Conservation (phyloP, 2,888 invertebrate species). For the Clunio marinus region DNA sequence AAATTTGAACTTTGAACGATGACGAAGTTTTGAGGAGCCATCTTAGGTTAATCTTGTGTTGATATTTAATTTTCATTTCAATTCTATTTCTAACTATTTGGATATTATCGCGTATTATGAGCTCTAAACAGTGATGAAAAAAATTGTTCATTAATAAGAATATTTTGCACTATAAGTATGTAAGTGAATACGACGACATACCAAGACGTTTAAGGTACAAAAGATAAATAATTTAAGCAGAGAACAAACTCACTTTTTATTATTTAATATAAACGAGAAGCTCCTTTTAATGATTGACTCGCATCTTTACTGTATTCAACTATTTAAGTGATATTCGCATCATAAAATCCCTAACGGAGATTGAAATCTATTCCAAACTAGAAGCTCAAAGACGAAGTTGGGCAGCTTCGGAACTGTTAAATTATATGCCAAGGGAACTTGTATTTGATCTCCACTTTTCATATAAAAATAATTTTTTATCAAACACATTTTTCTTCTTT, state of each 20-base stretch:
- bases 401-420: not conserved
- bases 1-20: no score
- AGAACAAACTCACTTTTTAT: not conserved
- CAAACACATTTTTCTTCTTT: no score
- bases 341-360: not conserved
- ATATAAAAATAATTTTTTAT: slow-evolving; percentile 21
- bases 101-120: no score
- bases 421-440: not conserved
- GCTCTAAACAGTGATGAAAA: no score
- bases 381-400: not conserved
- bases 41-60: no score
- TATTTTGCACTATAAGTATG: slow-evolving; percentile 19
- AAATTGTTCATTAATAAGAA: no score
- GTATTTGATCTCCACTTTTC: not conserved
- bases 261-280: not conserved
- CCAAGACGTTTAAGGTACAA: slow-evolving; percentile 1
- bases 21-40: no score
- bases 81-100: no score
- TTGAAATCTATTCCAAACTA: not conserved
- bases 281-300: slow-evolving; percentile 21
- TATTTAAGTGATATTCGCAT: not conserved
- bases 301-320: slow-evolving; percentile 20
- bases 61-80: no score
- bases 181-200: not conserved
- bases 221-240: not conserved